Conservation (phyloP, 2,797 vertebrate species). For the Enteromius afrohamiltoni region DNA sequence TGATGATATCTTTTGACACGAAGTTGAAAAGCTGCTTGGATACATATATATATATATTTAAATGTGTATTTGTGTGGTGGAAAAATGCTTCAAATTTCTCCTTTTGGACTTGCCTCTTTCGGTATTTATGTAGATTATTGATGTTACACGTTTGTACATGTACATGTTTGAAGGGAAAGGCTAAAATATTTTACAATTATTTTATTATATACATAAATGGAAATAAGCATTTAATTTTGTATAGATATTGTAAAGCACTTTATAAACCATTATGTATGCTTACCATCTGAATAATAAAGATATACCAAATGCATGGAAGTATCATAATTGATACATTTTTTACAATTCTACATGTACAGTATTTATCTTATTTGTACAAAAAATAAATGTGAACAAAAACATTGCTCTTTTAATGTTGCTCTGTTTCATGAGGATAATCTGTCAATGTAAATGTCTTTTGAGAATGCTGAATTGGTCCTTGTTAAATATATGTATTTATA, state of each 20-base stretch:
- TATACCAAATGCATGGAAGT: neutral
- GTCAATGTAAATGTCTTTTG: neutral
- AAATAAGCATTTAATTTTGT: neutral
- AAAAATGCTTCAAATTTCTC: neutral
- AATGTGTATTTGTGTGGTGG: neutral
- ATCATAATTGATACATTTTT: neutral
- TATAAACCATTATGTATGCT: neutral
- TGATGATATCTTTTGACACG: neutral
- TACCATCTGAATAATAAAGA: neutral
- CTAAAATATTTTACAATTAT: neutral
- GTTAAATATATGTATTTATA: neutral
- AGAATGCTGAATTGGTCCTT: neutral
- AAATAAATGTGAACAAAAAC: neutral
- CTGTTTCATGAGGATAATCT: neutral
- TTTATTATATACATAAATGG: neutral
- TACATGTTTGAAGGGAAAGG: neutral
- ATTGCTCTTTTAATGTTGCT: neutral
- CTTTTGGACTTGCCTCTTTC: neutral
- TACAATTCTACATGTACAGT: neutral
- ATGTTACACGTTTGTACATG: neutral
- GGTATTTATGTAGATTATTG: neutral
- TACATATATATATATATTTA: neutral
- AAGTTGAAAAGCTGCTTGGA: neutral
- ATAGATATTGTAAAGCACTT: conserved; percentile 6
- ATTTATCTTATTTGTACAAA: neutral